Conservation (phyloP, 1,140 invertebrate genomes). For the Oryctes rhinoceros region DNA sequence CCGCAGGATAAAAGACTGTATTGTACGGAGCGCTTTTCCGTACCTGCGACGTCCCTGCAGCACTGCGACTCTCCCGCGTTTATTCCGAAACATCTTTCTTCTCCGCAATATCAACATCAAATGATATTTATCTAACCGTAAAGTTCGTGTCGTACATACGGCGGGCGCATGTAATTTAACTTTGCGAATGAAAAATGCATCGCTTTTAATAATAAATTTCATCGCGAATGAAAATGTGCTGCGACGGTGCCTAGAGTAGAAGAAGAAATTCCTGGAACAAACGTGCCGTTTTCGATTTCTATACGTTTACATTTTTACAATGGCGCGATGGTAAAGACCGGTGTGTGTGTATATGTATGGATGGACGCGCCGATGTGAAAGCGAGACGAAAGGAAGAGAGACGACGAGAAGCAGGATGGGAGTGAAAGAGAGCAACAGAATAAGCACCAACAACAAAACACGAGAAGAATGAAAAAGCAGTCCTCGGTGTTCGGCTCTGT, state of each 20-base stretch:
- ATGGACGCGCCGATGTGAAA: background rate
- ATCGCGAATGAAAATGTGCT: background rate
- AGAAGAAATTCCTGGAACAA: conserved; percentile 18
- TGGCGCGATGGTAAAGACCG: conserved; percentile 6
- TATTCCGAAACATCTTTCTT: conserved; percentile 16
- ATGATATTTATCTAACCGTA: conserved; percentile 12
- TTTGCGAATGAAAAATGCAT: background rate
- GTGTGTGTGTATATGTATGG: background rate
- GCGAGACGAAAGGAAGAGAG: conserved; percentile 10
- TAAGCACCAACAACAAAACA: conserved; percentile 34
- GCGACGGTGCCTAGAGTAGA: background rate
- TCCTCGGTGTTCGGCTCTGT: conserved; percentile 46
- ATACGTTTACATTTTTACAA: conserved; percentile 38
- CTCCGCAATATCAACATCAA: conserved; percentile 25
- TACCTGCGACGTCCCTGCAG: background rate
- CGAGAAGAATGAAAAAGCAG: conserved; percentile 49
- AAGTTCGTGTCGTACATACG: background rate
- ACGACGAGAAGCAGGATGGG: background rate
- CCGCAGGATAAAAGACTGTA: background rate
- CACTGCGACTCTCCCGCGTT: background rate
- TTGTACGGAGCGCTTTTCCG: background rate
- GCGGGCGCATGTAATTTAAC: background rate
- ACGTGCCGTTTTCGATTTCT: conserved; percentile 39
- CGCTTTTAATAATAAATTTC: conserved; percentile 32
- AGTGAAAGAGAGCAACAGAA: background rate